Percentiles rank a stretch among this genome's conserved stretches.
Evolutionary conservation across 2,113 vertebrate genomes (phyloP).

Genomic region (Poeciliopsis prolifica): DNA sequence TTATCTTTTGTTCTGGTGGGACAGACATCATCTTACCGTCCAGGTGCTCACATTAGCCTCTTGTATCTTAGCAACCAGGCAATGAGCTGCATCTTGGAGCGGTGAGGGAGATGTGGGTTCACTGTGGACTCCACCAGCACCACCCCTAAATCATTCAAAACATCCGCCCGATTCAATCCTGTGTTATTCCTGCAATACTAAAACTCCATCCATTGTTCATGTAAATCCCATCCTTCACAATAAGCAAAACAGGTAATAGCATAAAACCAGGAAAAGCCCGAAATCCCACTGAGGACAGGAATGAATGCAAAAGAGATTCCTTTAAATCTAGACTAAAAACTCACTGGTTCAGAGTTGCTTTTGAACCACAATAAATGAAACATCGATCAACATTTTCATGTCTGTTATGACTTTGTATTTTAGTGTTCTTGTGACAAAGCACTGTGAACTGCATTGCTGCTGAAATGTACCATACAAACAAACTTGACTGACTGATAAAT

Average conservation of each 20-base stretch:
- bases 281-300: constrained; percentile 11
- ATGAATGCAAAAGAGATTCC: neutral
- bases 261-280: neutral
- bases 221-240: constrained; percentile 11
- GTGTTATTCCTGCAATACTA: constrained; percentile 19
- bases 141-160: constrained; percentile 27
- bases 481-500: constrained; percentile 3
- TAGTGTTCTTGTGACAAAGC: no score
- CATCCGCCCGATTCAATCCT: constrained; percentile 12
- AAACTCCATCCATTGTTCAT: constrained; percentile 21
- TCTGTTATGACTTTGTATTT: no score
- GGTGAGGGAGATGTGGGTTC: constrained; percentile 48
- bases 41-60: constrained; percentile 61
- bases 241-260: constrained; percentile 8
- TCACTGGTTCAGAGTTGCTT: no score
- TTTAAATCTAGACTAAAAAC: no score
- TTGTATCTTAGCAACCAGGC: constrained; percentile 42
- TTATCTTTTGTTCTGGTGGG: constrained; percentile 46
- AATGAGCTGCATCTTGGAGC: constrained; percentile 13
- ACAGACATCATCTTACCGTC: constrained; percentile 51
- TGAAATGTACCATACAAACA: no score
- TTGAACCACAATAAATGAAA: no score
- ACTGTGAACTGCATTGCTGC: no score
- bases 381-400: no score
- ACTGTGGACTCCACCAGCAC: constrained; percentile 17